Conservation (phyloP, 2,888 invertebrate species). For the Drosophila colorata region DNA sequence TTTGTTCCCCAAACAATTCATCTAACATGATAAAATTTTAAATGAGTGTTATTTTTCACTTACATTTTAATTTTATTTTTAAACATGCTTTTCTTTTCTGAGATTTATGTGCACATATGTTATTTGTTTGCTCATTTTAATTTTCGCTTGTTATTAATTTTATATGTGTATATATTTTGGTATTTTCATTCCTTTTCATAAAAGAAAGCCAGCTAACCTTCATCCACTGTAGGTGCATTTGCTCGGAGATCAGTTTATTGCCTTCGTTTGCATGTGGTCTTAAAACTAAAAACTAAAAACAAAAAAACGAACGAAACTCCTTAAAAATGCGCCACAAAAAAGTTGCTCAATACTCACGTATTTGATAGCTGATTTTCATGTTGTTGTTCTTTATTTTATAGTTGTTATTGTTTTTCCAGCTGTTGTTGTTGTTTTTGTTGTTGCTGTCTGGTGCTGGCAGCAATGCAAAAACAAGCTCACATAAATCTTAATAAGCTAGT, state of each 20-base stretch:
- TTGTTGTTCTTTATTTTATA: constrained; percentile 14
- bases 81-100: too few relatives aligned
- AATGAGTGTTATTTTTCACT: too few relatives aligned
- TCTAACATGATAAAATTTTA: too few relatives aligned
- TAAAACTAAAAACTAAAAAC: neutral
- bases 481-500: constrained; percentile 78
- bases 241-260: constrained; percentile 7
- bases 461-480: constrained; percentile 56
- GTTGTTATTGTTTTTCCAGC: neutral
- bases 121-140: too few relatives aligned
- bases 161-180: neutral
- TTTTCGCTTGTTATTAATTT: too few relatives aligned
- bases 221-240: constrained; percentile 17
- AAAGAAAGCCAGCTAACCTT: neutral
- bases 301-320: constrained; percentile 19
- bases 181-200: too few relatives aligned
- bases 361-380: constrained; percentile 31
- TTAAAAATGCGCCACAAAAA: constrained; percentile 29
- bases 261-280: constrained; percentile 22
- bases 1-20: too few relatives aligned
- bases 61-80: too few relatives aligned
- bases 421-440: constrained; percentile 11
- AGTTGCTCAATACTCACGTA: constrained; percentile 67
- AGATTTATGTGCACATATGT: too few relatives aligned
- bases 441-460: constrained; percentile 59